Conservation (phyloP, 2,888 invertebrate species). For the Drosophila nr. fundita region DNA sequence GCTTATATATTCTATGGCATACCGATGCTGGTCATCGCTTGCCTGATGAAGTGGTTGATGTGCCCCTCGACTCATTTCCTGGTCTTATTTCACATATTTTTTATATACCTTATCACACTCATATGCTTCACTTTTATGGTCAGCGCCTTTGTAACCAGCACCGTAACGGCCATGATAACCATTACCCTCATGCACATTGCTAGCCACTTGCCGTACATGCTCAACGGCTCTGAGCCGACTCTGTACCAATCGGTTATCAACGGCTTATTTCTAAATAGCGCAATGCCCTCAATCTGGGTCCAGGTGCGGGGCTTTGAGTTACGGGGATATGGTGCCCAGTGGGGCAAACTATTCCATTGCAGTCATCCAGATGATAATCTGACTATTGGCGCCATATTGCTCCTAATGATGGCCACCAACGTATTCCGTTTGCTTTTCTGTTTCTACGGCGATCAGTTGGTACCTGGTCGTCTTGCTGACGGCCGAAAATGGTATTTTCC, state of each 20-base stretch:
- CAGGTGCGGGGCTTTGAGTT: constrained; percentile 31
- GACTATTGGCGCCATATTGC: constrained; percentile 89
- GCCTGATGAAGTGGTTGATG: constrained; percentile 32
- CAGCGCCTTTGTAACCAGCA: constrained; percentile 91
- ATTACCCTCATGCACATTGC: constrained; percentile 90
- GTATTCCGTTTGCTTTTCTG: constrained; percentile 88
- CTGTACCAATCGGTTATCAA: not conserved
- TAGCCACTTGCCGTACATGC: constrained; percentile 88
- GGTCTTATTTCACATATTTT: constrained; percentile 87
- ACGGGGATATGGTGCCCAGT: constrained; percentile 86
- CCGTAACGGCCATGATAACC: constrained; percentile 90
- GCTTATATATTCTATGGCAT: constrained; percentile 26
- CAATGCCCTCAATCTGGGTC: constrained; percentile 31
- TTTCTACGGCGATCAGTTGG: constrained; percentile 92
- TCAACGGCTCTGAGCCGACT: not conserved
- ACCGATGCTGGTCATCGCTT: constrained; percentile 23
- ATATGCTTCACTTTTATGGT: constrained; percentile 91
- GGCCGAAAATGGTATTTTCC: constrained; percentile 92
- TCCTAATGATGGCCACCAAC: constrained; percentile 86
- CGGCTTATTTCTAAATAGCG: constrained; percentile 49
- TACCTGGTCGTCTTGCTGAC: constrained; percentile 93
- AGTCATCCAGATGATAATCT: constrained; percentile 88
- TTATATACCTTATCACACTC: constrained; percentile 89
- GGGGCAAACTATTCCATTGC: constrained; percentile 86
- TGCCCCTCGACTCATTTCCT: constrained; percentile 1